phyloP scores from a whole-genome alignment of 1,140 invertebrate genomes.

The Drosophila mayri region DNA sequence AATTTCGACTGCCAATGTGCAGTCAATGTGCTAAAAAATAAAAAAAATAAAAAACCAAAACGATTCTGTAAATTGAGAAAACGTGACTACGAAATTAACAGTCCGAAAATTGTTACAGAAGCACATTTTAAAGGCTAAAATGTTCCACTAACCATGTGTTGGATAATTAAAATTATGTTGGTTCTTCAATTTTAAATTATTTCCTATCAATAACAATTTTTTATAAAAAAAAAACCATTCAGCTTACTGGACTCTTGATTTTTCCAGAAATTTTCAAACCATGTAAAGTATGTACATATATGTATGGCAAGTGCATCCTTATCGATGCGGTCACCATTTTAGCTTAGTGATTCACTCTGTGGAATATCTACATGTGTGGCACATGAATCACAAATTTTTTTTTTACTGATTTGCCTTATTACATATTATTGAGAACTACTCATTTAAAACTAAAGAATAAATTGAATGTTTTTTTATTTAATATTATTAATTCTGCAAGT shows the following conservation, averaged over 20 bases:
- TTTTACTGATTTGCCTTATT: not conserved
- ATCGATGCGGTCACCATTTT: constrained; percentile 6
- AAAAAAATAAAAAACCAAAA: constrained; percentile 9
- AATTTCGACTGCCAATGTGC: constrained; percentile 32
- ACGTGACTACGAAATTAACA: constrained; percentile 45
- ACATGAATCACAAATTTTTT: constrained; percentile 1
- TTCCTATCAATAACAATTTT: not conserved
- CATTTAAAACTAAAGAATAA: too few relatives aligned
- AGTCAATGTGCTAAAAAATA: constrained; percentile 14
- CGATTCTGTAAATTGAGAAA: constrained; percentile 40
- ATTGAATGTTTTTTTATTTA: not conserved
- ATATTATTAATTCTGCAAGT: too few relatives aligned
- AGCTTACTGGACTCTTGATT: not conserved
- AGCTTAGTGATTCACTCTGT: not conserved
- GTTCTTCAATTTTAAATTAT: not conserved
- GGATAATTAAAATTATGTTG: not conserved
- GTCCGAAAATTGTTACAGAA: constrained; percentile 29
- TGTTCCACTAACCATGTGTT: not conserved
- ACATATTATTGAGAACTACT: not conserved
- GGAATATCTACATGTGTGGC: not conserved
- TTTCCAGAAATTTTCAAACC: not conserved
- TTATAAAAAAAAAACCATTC: not conserved
- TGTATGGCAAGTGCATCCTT: not conserved
- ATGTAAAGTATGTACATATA: not conserved
- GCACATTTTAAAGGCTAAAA: not conserved